phyloP scores from a whole-genome alignment of 2,888 invertebrate species.

The Limnephilus marmoratus region DNA sequence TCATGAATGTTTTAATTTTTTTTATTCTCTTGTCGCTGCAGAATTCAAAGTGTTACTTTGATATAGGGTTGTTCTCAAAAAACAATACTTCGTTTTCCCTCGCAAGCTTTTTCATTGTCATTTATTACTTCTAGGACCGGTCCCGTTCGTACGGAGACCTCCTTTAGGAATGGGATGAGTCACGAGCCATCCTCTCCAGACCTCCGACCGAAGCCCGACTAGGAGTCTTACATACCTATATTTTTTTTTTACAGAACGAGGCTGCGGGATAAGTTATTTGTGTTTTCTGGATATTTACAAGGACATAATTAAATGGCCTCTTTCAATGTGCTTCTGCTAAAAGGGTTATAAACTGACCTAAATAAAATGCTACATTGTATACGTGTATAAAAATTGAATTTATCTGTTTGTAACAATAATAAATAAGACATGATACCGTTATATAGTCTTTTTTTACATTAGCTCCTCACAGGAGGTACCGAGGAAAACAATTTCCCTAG shows the following conservation, averaged over 20 bases:
- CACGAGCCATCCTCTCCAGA: neutral
- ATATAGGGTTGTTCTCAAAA: neutral
- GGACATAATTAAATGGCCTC: neutral
- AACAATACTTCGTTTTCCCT: neutral
- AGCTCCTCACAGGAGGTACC: no score
- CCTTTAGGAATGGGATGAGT: slow-evolving; percentile 25
- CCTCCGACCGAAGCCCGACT: neutral
- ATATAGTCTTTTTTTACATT: no score
- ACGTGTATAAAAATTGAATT: no score
- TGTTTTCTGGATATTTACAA: neutral
- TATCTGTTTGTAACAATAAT: no score
- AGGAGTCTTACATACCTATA: neutral
- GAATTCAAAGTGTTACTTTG: slow-evolving; percentile 8
- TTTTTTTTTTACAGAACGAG: neutral
- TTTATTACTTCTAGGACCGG: slow-evolving; percentile 31
- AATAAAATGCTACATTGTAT: neutral
- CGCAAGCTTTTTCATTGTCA: slow-evolving; percentile 34
- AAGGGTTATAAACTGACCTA: neutral
- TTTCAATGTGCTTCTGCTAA: neutral
- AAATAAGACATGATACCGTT: no score
- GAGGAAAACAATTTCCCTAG: no score
- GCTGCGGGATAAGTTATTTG: neutral
- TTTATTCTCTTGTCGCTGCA: neutral
- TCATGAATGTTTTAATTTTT: neutral
- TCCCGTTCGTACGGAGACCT: slow-evolving; percentile 14